Base-by-base conservation (phyloP, 2,888 invertebrate species). In the Ichneumoninae sp. region DNA sequence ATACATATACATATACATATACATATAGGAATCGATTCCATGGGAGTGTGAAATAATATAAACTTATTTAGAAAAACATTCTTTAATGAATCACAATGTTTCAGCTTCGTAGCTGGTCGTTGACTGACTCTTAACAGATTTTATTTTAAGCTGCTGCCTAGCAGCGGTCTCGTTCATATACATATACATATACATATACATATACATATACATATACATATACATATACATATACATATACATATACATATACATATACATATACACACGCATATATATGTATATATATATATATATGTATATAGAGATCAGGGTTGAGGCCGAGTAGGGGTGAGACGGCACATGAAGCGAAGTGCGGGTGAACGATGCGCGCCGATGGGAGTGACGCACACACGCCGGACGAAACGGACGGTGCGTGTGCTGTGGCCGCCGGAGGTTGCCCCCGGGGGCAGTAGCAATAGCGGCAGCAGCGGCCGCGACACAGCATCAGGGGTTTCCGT, bases 381-480 rank as follows among this genome's bases (percentile, higher is more conserved):
- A 63, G 70, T 81, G 81, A 85, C 84, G 84, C 81, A 85, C 81
- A 81, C 68, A 66, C 13, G 44, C 44, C 66, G 65, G 65, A 74
- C 74, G 70, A 79, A 79, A 70, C 68, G 83, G 81, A 83, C 77
- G 78, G 69, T 81, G 81, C 81, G 81, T 77, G 73, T 76, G 13
- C 26, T n/a, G 44, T 60, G 66, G 54, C 13, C 63, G 69, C 50
- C 36, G 22, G 60, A 19, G 69, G 50, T 76, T 33, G 76, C 36
- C 52, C 76, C 76, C 66, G 76, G 66, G 66, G 52, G n/a, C 47
- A 30, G 70, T 16, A 22, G 65, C 75, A 19, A 60, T 47, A 33
- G n/a, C 65, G 19, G 50, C 76, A 10, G 65, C 54, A n/a, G 65
- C 52, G 13, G 26, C 52, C 81, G 50, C 57, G 82, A 77, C 65